A percentile compares a stretch with the other conserved stretches of the same genome.
Evolutionary conservation across 2,797 vertebrate genomes (phyloP).

Genomic region (Somateria mollissima): DNA sequence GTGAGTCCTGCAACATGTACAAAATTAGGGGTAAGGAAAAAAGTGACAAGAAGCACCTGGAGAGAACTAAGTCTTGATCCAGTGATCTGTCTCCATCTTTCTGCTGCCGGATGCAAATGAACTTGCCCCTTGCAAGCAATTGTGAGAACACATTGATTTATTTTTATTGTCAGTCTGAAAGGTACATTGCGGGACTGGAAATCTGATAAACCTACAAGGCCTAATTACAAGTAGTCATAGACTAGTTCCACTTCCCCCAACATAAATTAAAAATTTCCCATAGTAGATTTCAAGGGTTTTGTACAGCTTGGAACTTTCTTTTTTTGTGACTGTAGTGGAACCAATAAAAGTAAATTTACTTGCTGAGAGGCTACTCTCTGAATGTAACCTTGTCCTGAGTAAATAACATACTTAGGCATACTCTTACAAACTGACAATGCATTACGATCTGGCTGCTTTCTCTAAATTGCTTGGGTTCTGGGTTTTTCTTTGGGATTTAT

Average conservation of each 20-base stretch:
- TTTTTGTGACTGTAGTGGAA: not conserved
- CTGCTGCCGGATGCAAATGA: not conserved
- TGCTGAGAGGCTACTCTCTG: not conserved
- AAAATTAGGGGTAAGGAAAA: not conserved
- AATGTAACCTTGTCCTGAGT: not conserved
- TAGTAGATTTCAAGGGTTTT: not conserved
- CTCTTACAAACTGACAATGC: not conserved
- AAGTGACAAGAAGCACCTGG: not conserved
- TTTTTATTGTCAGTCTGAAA: slow-evolving; percentile 20
- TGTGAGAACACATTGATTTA: slow-evolving; percentile 9
- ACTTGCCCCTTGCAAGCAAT: not conserved
- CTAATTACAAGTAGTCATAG: not conserved
- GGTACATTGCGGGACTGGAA: not conserved
- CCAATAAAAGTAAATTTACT: not conserved
- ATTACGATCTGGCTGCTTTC: not conserved
- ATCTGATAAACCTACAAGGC: slow-evolving; percentile 4
- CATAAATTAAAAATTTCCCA: not conserved
- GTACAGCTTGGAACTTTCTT: not conserved
- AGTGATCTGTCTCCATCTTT: not conserved
- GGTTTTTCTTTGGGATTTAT: not conserved
- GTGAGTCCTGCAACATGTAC: not conserved
- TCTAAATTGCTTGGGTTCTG: not conserved
- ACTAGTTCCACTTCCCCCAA: not conserved
- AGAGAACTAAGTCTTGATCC: not conserved
- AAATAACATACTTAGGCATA: not conserved